Evolutionary conservation across 2,888 invertebrate species (phyloP).

Genomic region (Scaptomyza tumidula): DNA sequence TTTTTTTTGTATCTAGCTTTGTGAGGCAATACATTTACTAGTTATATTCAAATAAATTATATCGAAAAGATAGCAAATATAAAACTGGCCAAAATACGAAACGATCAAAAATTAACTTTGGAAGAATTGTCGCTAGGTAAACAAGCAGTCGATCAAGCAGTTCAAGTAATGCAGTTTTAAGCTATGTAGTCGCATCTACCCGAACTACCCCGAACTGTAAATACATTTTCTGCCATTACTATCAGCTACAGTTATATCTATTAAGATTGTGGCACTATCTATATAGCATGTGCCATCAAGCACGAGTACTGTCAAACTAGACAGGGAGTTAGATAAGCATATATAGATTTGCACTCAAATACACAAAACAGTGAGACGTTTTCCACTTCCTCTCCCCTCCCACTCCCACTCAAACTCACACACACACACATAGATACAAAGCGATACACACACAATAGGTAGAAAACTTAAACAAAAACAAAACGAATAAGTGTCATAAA

Average conservation of each 20-base stretch:
- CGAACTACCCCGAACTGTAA: conserved; percentile 36
- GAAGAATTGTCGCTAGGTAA: conserved; percentile 15
- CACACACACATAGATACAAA: conserved; percentile 16
- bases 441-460: conserved; percentile 4
- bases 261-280: conserved; percentile 2
- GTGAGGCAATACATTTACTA: conserved; percentile 18
- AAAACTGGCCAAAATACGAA: conserved; percentile 2
- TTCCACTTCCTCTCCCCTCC: conserved; percentile 3
- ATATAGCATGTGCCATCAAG: background rate
- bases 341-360: conserved; percentile 11
- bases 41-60: conserved; percentile 4
- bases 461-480: conserved; percentile 27
- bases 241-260: conserved; percentile 14
- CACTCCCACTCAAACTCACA: conserved; percentile 3
- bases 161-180: background rate
- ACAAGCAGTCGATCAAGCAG: conserved; percentile 20
- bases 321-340: conserved; percentile 4
- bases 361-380: conserved; percentile 10
- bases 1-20: conserved; percentile 27
- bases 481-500: conserved; percentile 57
- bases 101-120: background rate
- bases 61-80: background rate
- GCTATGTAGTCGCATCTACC: conserved; percentile 8
- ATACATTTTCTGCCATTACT: conserved; percentile 30
- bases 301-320: conserved; percentile 1